phyloP scores from a whole-genome alignment of 2,113 vertebrate genomes.

The Amia ocellicauda region DNA sequence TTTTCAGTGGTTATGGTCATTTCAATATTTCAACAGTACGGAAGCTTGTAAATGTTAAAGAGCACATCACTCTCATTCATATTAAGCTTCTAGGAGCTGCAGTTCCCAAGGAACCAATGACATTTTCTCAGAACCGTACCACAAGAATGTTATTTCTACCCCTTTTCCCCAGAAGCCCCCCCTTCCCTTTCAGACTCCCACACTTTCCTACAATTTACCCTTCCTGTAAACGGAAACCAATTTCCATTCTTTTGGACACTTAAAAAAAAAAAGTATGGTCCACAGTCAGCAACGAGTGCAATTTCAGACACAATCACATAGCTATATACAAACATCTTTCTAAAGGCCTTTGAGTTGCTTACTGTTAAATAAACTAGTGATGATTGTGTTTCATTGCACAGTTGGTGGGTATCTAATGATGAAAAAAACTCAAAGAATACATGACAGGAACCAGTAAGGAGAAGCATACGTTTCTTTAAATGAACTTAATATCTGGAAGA shows the following conservation, averaged over 20 bases:
- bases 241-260: not conserved
- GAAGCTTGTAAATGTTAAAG: not conserved
- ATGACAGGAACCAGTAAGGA: no score
- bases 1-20: slow-evolving; percentile 1
- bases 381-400: no score
- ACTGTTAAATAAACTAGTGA: no score
- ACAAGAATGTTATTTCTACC: not conserved
- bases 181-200: not conserved
- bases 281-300: no score
- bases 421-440: no score
- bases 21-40: not conserved
- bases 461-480: no score
- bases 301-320: no score
- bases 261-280: not conserved
- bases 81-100: not conserved
- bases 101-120: not conserved
- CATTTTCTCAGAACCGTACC: not conserved
- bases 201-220: not conserved
- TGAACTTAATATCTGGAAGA: no score
- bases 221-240: not conserved
- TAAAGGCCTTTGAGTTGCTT: no score
- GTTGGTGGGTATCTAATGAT: no score
- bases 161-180: not conserved
- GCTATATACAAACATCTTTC: no score
- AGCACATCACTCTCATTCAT: not conserved